Percentiles rank a stretch among this genome's conserved stretches.
phyloP scores from a whole-genome alignment of 2,113 vertebrate genomes.

The Dermatemys mawii region DNA sequence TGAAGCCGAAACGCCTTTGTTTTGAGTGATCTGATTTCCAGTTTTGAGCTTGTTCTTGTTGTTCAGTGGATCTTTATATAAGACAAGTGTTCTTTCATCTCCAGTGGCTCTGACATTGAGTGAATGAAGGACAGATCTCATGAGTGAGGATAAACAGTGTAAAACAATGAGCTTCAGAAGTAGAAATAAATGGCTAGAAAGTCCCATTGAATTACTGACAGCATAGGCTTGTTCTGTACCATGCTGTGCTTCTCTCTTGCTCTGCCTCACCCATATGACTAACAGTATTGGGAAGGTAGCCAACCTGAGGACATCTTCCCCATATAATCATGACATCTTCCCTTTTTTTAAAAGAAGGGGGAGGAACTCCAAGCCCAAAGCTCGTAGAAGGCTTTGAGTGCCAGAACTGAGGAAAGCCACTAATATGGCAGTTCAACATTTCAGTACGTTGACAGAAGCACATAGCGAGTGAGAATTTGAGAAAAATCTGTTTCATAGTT shows the following conservation, averaged over 20 bases:
- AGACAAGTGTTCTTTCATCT: slow-evolving; percentile 60
- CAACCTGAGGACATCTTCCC: slow-evolving; percentile 55
- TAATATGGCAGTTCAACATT: rapidly evolving
- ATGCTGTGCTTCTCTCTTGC: slow-evolving; percentile 64
- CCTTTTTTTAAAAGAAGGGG: slow-evolving; percentile 16
- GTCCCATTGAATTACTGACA: slow-evolving; percentile 60
- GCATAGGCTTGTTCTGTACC: slow-evolving; percentile 50
- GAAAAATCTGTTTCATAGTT: background rate
- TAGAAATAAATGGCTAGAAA: slow-evolving; percentile 54
- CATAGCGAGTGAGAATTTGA: background rate
- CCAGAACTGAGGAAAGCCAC: background rate
- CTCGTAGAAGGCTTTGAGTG: background rate
- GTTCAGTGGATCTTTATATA: slow-evolving; percentile 12
- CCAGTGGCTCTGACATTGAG: slow-evolving; percentile 46
- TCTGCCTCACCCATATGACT: slow-evolving; percentile 60
- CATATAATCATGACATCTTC: slow-evolving; percentile 24
- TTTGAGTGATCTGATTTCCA: background rate
- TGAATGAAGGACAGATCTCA: slow-evolving; percentile 59
- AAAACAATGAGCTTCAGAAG: slow-evolving; percentile 73
- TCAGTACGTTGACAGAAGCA: rapidly evolving
- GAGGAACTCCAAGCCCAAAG: background rate
- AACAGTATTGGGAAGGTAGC: slow-evolving; percentile 49
- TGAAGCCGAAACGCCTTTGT: background rate
- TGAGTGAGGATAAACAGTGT: slow-evolving; percentile 56
- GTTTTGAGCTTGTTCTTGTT: background rate